phyloP scores from a whole-genome alignment of 2,888 invertebrate genomes.

The Apotomis betuletana region DNA sequence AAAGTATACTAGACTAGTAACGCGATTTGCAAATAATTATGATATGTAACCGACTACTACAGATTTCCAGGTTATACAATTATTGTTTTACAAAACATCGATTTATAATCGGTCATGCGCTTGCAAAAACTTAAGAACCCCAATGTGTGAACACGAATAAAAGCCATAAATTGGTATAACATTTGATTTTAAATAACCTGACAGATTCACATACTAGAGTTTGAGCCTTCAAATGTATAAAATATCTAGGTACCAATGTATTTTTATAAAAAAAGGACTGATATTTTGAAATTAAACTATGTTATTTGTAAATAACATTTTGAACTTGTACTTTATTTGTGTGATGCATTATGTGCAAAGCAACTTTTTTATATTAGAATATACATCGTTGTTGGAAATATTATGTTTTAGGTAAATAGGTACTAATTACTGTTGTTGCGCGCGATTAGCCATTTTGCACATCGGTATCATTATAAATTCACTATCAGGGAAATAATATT shows the following conservation, averaged over 20 bases:
- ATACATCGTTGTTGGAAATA: conserved; percentile 26
- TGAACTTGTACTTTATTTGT: conserved; percentile 38
- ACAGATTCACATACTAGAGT: background rate
- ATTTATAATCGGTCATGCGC: too few relatives aligned
- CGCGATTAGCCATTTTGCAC: conserved; percentile 6
- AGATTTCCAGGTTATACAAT: too few relatives aligned
- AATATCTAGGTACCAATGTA: conserved; percentile 48
- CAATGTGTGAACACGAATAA: too few relatives aligned
- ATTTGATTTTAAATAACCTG: too few relatives aligned
- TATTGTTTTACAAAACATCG: too few relatives aligned
- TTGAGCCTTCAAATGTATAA: conserved; percentile 30
- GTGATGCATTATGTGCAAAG: conserved; percentile 28
- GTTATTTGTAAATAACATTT: conserved; percentile 51
- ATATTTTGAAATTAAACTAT: conserved; percentile 51
- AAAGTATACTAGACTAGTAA: too few relatives aligned
- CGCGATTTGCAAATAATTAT: too few relatives aligned
- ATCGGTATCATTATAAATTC: background rate
- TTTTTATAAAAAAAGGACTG: conserved; percentile 57
- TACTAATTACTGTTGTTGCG: background rate
- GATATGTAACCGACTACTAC: too few relatives aligned
- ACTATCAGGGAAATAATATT: background rate
- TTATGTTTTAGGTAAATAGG: conserved; percentile 7
- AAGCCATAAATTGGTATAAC: too few relatives aligned
- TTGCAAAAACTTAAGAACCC: too few relatives aligned
- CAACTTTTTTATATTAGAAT: conserved; percentile 30